Base-by-base conservation (phyloP, 2,113 vertebrate genomes). In the Peromyscus californicus region DNA sequence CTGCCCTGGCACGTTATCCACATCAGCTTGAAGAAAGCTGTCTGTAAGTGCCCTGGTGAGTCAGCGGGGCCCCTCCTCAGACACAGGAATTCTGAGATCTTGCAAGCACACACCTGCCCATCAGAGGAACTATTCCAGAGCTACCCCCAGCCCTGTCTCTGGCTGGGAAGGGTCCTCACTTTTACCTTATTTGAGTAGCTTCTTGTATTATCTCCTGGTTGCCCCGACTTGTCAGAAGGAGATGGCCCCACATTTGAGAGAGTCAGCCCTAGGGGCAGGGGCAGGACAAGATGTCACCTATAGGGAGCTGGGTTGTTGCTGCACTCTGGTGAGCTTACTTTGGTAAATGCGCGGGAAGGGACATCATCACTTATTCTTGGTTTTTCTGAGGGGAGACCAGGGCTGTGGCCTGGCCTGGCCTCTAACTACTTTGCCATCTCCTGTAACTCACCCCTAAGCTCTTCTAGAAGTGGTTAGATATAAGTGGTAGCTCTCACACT, bases 11-110 rank as follows among this genome's bases (percentile, higher is more conserved):
- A 98, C 1, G 98, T 93, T 5, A 22, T 69, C 96, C 93, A 92
- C 87, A 7, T 96, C 97, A 98, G 87, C 92, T 96, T 98, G 92
- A 83, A 63, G 98, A 90, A 97, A 89, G 97, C 97, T 97, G 98
- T 98, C 97, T 97, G 78, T 83, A 96, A 98, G 98, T 83, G 59
- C 84, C 36, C 95, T 0, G 85, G 94, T 98, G 98, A 98, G 98
- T 98, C 98, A 95, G 45, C 7, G 1, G 59, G 98, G 98, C 98
- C 98, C 98, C 98, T 97, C 98, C 98, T 98, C 97, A 84, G 70
- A 97, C 95, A 97, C 88, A 87, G 96, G 97, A 98, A 98, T 98
- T 97, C 95, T 42, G 94, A 97, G 61, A 95, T 59, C 98, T 94
- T 98, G 98, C 97, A 98, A 94, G 87, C 78, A 98, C 98, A 98